Conservation (phyloP, 2,797 vertebrate genomes). For the Toxotes lorentzi region DNA sequence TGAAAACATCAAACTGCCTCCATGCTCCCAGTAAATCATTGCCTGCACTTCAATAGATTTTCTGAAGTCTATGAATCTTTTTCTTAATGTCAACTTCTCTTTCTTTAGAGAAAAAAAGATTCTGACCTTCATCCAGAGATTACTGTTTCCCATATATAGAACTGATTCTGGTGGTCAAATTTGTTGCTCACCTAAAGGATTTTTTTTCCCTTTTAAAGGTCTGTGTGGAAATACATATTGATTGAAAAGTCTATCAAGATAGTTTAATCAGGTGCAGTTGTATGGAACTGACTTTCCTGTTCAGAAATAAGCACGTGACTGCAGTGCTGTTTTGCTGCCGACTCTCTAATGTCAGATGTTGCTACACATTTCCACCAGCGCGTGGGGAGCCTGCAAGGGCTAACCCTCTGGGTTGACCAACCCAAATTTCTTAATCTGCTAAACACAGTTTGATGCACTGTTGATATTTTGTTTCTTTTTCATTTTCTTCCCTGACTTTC, state of each 20-base stretch:
- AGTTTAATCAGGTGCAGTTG: not conserved
- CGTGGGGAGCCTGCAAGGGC: not conserved
- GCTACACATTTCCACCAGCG: not conserved
- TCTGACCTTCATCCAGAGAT: slow-evolving; percentile 30
- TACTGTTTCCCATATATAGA: not conserved
- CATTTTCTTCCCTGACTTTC: too few relatives aligned
- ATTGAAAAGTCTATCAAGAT: not conserved
- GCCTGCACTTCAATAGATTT: slow-evolving; percentile 14
- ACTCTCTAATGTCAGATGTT: not conserved
- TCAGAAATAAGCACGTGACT: not conserved
- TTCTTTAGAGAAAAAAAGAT: slow-evolving; percentile 22
- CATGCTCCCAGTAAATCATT: slow-evolving; percentile 14
- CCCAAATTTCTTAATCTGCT: not conserved
- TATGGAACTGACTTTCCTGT: not conserved
- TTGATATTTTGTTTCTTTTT: too few relatives aligned
- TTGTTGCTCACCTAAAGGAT: not conserved
- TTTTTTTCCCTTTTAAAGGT: not conserved
- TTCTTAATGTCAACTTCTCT: slow-evolving; percentile 30
- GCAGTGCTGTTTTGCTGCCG: not conserved
- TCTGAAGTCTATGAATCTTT: slow-evolving; percentile 25
- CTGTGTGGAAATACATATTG: not conserved
- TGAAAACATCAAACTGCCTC: slow-evolving; percentile 36
- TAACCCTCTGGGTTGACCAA: not conserved
- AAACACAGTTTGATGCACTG: not conserved
- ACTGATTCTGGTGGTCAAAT: slow-evolving; percentile 4